Evolutionary conservation across 1,140 invertebrate genomes (phyloP), one percentile per base, ranked within the genome.

Genomic region (Brachionus asplanchnoidis): DNA sequence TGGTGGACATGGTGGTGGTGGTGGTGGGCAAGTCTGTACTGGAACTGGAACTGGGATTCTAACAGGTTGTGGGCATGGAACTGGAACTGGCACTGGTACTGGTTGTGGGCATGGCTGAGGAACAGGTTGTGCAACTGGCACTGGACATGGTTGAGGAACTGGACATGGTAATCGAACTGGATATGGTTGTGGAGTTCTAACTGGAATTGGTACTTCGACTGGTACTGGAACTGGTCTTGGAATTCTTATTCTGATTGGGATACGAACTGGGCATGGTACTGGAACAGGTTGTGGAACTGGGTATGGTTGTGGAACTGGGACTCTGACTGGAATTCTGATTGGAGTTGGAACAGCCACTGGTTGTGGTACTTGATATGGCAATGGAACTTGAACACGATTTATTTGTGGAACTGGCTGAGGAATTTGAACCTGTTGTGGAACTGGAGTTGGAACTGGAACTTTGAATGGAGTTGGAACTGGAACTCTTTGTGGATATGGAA

Each of bases 151-250:
- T 46, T 46, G 44, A 46, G 44, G 44, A 46, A 46, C 44, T 46
- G 44, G 44, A 46, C 44, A 46, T 46, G 44, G 44, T 11, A 46
- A 46, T 46, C 11, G 44, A 12, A 46, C 44, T 46, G 44, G 44
- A n/a, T n/a, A 46, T 46, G 44, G 44, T 46, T 46, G 44, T 46
- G 44, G 44, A 46, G 44, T 46, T 46, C 44, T 46, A 46, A 46
- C 44, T 46, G 23, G 66, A 70, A 70, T 32, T 70, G 66, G 66
- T 28, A 70, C 66, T 70, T 32, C 32, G 28, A 28, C 14, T 28
- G 66, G 66, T 70, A 75, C 70, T 75, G 70, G 70, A 1, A 42
- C 32, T 75, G 32, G 70, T 75, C 36, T 40, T 75, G 70, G 70
- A 8, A 75, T 40, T 75, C 14, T 40, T 8, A 75, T 75, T 75